phyloP scores from a whole-genome alignment of 92 coral and sea anemone species.

The Porites cylindrica region DNA sequence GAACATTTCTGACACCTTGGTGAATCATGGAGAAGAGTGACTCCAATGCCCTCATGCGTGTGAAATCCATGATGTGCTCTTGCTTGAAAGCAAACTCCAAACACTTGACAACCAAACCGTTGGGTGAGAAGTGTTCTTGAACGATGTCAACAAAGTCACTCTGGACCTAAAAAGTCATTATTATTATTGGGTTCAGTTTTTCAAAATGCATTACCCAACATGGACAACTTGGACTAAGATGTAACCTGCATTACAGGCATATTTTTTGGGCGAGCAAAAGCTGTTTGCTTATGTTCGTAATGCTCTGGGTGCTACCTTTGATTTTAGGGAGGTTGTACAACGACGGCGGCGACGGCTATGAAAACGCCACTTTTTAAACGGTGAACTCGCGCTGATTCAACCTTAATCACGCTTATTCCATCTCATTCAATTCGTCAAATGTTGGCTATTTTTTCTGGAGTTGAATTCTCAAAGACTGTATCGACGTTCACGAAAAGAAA shows the following conservation, averaged over 20 bases:
- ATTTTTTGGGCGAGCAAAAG: too few relatives aligned
- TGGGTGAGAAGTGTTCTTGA: constrained; percentile 90
- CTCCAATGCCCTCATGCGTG: constrained; percentile 97
- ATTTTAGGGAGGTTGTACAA: not conserved
- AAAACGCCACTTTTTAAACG: too few relatives aligned
- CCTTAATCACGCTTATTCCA: too few relatives aligned
- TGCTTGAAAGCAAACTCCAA: constrained; percentile 92
- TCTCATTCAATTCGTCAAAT: too few relatives aligned
- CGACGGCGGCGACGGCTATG: too few relatives aligned
- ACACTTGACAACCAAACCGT: constrained; percentile 93
- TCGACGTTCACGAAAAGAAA: too few relatives aligned
- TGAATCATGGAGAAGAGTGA: constrained; percentile 97
- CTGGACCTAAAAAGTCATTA: constrained; percentile 77
- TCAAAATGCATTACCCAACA: not conserved
- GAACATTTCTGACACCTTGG: constrained; percentile 94
- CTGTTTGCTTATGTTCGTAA: too few relatives aligned
- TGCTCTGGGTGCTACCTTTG: not conserved
- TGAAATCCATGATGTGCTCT: constrained; percentile 99
- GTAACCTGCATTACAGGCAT: too few relatives aligned
- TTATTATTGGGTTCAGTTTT: not conserved
- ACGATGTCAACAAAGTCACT: constrained; percentile 88
- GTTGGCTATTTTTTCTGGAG: too few relatives aligned
- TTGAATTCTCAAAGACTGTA: too few relatives aligned
- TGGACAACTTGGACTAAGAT: not conserved
- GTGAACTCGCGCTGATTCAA: too few relatives aligned